A percentile compares a stretch with the other conserved stretches of the same genome.
phyloP scores from a whole-genome alignment of 1,140 invertebrate species.

The Listronotus bonariensis region DNA sequence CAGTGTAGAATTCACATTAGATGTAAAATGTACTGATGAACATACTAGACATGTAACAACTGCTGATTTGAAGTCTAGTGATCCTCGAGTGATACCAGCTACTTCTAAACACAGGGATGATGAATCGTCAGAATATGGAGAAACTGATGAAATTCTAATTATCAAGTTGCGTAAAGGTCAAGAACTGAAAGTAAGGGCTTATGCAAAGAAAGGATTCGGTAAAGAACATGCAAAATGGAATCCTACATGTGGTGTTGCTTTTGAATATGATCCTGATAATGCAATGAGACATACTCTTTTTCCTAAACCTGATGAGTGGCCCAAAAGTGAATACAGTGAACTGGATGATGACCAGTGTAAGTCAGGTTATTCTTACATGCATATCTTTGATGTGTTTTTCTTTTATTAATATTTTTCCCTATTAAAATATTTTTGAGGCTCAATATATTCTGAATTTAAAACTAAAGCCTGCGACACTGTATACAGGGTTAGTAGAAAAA shows the following conservation, averaged over 20 bases:
- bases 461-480: no score
- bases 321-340: conserved; percentile 96
- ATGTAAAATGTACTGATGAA: conserved; percentile 94
- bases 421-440: no score
- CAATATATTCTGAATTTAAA: no score
- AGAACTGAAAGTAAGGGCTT: conserved; percentile 93
- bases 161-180: conserved; percentile 98
- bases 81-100: conserved; percentile 89
- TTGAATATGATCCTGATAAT: no score
- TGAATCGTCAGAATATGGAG: conserved; percentile 91
- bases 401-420: no score
- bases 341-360: conserved; percentile 90
- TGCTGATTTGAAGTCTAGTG: conserved; percentile 90
- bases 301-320: conserved; percentile 99
- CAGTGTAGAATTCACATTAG: conserved; percentile 96
- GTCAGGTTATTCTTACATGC: conserved; percentile 41
- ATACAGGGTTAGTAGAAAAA: no score
- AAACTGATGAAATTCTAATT: conserved; percentile 95
- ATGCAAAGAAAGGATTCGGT: conserved; percentile 95
- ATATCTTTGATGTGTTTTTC: no score
- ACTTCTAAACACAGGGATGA: conserved; percentile 86
- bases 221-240: conserved; percentile 99
- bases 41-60: conserved; percentile 95
- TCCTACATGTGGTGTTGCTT: conserved; percentile 77
- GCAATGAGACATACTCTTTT: conserved; percentile 79